phyloP scores from a whole-genome alignment of 2,888 invertebrate species.

The Latrodectus elegans region DNA sequence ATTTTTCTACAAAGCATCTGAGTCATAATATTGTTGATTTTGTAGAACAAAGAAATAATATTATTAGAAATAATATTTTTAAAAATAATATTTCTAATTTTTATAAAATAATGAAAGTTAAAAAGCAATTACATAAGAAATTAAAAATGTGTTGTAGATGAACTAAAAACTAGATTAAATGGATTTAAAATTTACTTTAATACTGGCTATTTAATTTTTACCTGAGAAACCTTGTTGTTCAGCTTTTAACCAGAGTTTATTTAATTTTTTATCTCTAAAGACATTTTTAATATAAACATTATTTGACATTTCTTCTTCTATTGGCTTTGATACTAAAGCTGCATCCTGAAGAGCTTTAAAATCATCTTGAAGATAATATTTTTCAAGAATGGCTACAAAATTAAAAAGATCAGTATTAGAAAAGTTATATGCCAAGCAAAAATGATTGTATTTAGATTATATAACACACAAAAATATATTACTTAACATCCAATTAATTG shows the following conservation, averaged over 20 bases:
- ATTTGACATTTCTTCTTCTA: slow-evolving; percentile 27
- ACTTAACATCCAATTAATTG: background rate
- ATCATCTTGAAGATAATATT: slow-evolving; percentile 86
- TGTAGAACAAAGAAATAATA: no score
- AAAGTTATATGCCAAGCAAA: background rate
- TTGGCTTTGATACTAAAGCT: slow-evolving; percentile 73
- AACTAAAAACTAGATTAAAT: no score
- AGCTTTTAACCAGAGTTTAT: slow-evolving; percentile 91
- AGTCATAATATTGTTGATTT: no score
- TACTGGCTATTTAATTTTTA: slow-evolving; percentile 71
- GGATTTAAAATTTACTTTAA: no score
- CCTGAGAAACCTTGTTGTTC: slow-evolving; percentile 88
- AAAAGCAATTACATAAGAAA: no score
- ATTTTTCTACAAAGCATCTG: no score
- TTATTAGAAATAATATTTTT: no score
- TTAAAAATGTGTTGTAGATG: no score
- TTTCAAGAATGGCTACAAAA: slow-evolving; percentile 82
- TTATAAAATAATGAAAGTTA: no score
- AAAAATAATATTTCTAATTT: no score
- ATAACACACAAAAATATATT: background rate
- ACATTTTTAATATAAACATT: slow-evolving; percentile 29
- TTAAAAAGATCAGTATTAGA: background rate
- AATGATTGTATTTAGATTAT: no score
- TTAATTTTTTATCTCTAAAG: slow-evolving; percentile 88
- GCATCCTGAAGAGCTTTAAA: slow-evolving; percentile 80